Conservation (phyloP, 2,113 vertebrate species). For the Grus americana region DNA sequence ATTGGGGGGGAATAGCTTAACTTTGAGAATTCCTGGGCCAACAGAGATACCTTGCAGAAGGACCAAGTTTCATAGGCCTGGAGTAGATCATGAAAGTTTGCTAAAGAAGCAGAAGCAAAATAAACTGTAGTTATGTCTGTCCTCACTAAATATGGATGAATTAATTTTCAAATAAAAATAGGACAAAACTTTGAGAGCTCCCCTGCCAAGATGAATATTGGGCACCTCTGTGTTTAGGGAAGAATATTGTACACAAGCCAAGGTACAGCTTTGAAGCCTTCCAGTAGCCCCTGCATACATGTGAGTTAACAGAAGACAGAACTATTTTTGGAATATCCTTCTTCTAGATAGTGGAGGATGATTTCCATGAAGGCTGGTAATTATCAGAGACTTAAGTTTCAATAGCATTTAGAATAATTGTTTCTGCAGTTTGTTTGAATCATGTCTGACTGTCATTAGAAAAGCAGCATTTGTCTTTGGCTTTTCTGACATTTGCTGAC, state of each 20-base stretch:
- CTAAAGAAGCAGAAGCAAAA: neutral
- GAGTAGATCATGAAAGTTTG: neutral
- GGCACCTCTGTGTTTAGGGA: neutral
- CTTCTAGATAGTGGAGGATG: neutral
- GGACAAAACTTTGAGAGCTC: neutral
- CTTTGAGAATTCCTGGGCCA: neutral
- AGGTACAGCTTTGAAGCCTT: neutral
- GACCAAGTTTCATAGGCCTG: neutral
- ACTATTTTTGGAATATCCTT: neutral
- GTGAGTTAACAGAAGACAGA: neutral
- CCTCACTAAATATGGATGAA: neutral
- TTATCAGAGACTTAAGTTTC: neutral
- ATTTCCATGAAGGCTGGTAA: neutral
- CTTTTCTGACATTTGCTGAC: neutral
- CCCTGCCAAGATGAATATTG: neutral
- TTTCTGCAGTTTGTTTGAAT: neutral
- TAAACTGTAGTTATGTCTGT: neutral
- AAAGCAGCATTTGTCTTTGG: neutral
- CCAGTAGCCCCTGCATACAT: neutral
- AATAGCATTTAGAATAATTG: neutral
- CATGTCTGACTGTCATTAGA: neutral
- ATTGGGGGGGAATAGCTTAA: neutral
- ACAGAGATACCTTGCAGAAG: neutral
- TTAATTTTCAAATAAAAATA: neutral
- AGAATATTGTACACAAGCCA: neutral